phyloP scores from a whole-genome alignment of 2,113 vertebrate species.

The Larimichthys crocea region DNA sequence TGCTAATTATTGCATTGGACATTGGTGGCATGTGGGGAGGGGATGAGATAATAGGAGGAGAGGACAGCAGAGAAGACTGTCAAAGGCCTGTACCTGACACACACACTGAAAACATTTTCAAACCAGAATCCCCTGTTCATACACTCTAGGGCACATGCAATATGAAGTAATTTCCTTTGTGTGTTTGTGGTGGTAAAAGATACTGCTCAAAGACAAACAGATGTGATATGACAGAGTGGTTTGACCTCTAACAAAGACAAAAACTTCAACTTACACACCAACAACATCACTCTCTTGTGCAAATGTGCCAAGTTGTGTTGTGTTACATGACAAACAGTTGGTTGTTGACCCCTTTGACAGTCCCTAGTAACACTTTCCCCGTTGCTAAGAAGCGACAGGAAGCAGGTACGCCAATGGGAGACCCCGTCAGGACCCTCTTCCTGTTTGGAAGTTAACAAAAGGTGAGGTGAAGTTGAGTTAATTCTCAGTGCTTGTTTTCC shows the following conservation, averaged over 20 bases:
- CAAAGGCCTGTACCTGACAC: conserved; percentile 7
- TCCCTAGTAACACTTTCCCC: background rate
- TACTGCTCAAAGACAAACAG: background rate
- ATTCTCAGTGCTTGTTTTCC: conserved; percentile 1
- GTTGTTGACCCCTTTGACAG: conserved; percentile 24
- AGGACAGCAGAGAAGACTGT: conserved; percentile 36
- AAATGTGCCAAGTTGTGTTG: background rate
- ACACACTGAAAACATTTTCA: background rate
- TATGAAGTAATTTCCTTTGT: background rate
- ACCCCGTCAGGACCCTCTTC: conserved; percentile 26
- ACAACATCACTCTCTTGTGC: background rate
- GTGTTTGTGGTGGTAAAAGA: background rate
- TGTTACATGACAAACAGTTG: background rate
- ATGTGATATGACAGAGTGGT: background rate
- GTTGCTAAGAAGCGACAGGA: conserved; percentile 44
- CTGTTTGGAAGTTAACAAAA: conserved; percentile 39
- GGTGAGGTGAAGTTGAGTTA: background rate
- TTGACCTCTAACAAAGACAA: background rate
- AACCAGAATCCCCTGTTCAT: background rate
- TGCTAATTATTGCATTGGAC: conserved; percentile 72
- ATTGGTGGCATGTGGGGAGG: conserved; percentile 57
- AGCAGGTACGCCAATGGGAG: conserved; percentile 24
- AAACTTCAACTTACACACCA: background rate
- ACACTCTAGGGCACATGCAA: background rate
- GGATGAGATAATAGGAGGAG: conserved; percentile 42